phyloP scores from a whole-genome alignment of 2,888 invertebrate species.

The Leucania comma region DNA sequence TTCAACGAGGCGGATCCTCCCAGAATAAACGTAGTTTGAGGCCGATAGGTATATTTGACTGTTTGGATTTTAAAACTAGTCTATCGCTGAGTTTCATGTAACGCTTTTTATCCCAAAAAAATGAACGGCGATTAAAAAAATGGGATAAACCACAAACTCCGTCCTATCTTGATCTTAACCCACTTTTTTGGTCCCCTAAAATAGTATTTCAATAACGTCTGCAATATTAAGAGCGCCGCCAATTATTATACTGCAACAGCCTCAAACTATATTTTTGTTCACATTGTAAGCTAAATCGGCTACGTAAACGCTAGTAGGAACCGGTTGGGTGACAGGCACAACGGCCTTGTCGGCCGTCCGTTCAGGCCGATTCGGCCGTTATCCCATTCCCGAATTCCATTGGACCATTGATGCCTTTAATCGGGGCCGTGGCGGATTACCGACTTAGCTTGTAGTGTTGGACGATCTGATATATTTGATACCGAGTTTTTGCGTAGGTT shows the following conservation, averaged over 20 bases:
- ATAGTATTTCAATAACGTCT: slow-evolving; percentile 9
- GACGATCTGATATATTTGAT: slow-evolving; percentile 29
- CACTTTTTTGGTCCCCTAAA: background rate
- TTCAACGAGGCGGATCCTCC: slow-evolving; percentile 10
- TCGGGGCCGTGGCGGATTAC: slow-evolving; percentile 50
- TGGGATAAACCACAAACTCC: too few relatives aligned
- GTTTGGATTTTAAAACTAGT: too few relatives aligned
- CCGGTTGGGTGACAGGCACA: slow-evolving; percentile 71
- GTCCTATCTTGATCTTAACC: too few relatives aligned
- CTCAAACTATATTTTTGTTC: slow-evolving; percentile 39
- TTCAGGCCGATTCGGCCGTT: slow-evolving; percentile 63
- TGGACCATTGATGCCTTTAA: slow-evolving; percentile 72
- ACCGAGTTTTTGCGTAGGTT: slow-evolving; percentile 27
- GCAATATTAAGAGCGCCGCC: slow-evolving; percentile 9
- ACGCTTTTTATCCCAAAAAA: too few relatives aligned
- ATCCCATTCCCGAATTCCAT: slow-evolving; percentile 79
- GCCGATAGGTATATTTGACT: background rate
- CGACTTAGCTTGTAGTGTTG: slow-evolving; percentile 15
- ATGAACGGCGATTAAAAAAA: too few relatives aligned
- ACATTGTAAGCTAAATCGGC: slow-evolving; percentile 48
- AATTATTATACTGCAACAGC: slow-evolving; percentile 26
- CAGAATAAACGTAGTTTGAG: background rate
- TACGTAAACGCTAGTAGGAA: slow-evolving; percentile 56
- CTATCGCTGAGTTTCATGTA: too few relatives aligned
- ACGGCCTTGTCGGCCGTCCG: slow-evolving; percentile 76